phyloP scores from a whole-genome alignment of 2,113 vertebrate species.

The Psettodes erumei region DNA sequence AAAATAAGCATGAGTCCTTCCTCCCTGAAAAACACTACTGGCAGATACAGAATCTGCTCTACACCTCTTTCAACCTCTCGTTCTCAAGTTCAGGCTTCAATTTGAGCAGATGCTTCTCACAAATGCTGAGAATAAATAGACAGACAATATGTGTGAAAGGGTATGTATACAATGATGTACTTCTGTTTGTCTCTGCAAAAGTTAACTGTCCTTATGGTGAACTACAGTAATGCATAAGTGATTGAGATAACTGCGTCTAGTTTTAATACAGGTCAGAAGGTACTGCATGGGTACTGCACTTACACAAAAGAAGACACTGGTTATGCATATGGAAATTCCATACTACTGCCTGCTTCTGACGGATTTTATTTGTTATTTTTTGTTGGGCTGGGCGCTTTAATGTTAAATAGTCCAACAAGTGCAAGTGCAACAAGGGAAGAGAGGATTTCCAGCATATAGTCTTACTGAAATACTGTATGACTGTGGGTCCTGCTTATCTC shows the following conservation, averaged over 20 bases:
- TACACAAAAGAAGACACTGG: neutral
- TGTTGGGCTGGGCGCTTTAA: neutral
- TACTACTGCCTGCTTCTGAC: neutral
- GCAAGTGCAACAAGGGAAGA: neutral
- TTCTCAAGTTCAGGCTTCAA: slow-evolving; percentile 1
- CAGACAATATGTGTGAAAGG: neutral
- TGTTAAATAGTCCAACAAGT: neutral
- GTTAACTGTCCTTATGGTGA: neutral
- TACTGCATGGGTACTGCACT: too few relatives aligned
- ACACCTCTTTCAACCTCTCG: neutral
- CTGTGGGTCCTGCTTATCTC: too few relatives aligned
- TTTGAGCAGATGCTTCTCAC: slow-evolving; percentile 2
- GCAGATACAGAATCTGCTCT: slow-evolving; percentile 34
- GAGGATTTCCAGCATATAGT: neutral
- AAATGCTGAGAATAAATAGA: slow-evolving; percentile 1
- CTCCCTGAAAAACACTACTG: slow-evolving; percentile 31
- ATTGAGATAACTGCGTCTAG: neutral
- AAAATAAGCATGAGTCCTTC: slow-evolving; percentile 51
- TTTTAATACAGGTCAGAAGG: neutral
- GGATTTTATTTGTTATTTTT: neutral
- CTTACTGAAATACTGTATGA: neutral
- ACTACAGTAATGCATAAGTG: neutral
- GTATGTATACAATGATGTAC: neutral
- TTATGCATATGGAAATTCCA: neutral
- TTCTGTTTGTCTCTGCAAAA: neutral